A percentile compares a stretch with the other conserved stretches of the same genome.
Conservation (phyloP, 2,888 invertebrate genomes). For the Pristionchus exspectatus region DNA sequence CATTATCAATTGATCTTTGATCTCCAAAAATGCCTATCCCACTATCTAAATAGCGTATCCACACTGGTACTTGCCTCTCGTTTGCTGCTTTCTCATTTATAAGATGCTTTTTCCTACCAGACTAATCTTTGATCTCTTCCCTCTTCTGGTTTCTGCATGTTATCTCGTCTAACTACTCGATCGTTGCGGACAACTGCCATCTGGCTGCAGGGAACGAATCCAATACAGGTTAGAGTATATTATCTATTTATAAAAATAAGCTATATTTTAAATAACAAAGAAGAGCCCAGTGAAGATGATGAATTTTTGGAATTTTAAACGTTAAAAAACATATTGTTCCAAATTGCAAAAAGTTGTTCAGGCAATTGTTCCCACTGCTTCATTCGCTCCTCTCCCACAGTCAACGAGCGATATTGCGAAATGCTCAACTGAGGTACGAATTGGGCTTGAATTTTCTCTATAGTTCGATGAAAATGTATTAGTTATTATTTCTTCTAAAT, state of each 20-base stretch:
- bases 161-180: conserved; percentile 36
- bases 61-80: background rate
- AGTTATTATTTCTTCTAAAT: too few species aligned
- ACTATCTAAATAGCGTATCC: background rate
- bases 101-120: too few species aligned
- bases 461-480: too few species aligned
- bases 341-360: background rate
- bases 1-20: conserved; percentile 10
- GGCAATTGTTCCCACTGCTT: background rate
- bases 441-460: too few species aligned
- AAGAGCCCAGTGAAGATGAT: too few species aligned
- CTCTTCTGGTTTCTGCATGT: background rate
- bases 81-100: background rate
- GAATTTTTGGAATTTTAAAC: too few species aligned
- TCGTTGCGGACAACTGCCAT: background rate
- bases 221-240: too few species aligned
- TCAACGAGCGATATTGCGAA: background rate
- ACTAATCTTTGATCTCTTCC: background rate
- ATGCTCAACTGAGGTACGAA: conserved; percentile 13
- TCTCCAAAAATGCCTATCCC: background rate
- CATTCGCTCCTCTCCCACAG: background rate
- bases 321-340: too few species aligned
- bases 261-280: too few species aligned
- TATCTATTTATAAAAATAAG: too few species aligned
- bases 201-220: background rate